Evolutionary conservation across 2,888 invertebrate species (phyloP).

Genomic region (Clivina fossor): DNA sequence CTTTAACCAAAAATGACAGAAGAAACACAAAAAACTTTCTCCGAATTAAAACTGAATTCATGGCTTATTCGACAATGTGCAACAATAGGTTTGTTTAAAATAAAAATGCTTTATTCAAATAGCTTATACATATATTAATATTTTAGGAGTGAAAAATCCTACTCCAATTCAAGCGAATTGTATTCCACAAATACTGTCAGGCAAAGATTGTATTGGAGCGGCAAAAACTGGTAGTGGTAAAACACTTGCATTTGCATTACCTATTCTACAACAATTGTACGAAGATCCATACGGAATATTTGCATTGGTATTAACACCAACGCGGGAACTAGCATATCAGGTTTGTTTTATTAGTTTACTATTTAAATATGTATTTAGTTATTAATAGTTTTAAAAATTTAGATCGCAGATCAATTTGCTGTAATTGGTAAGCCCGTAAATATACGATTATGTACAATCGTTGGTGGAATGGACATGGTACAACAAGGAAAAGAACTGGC

Average conservation of each 20-base stretch:
- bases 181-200: slow-evolving; percentile 74
- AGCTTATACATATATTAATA: slow-evolving; percentile 27
- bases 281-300: slow-evolving; percentile 97
- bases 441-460: slow-evolving; percentile 80
- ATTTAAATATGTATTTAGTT: slow-evolving; percentile 12
- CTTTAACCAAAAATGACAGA: slow-evolving; percentile 2
- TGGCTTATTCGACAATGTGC: slow-evolving; percentile 75
- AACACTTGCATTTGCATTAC: slow-evolving; percentile 95
- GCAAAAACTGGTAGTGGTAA: slow-evolving; percentile 98
- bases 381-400: slow-evolving; percentile 41
- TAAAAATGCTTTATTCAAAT: slow-evolving; percentile 42
- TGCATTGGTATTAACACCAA: slow-evolving; percentile 92
- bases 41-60: slow-evolving; percentile 64
- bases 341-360: slow-evolving; percentile 50
- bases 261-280: slow-evolving; percentile 86
- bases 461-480: slow-evolving; percentile 95
- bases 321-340: slow-evolving; percentile 88
- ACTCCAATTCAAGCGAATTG: slow-evolving; percentile 83
- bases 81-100: slow-evolving; percentile 74
- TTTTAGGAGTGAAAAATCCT: slow-evolving; percentile 71
- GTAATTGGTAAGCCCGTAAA: slow-evolving; percentile 88
- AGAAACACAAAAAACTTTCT: slow-evolving; percentile 54
- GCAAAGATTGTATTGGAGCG: slow-evolving; percentile 90
- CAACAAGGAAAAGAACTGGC: slow-evolving; percentile 82
- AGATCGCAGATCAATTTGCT: slow-evolving; percentile 94